Base-by-base conservation (phyloP, 1,140 invertebrate species). In the Branchinecta lindahli region DNA sequence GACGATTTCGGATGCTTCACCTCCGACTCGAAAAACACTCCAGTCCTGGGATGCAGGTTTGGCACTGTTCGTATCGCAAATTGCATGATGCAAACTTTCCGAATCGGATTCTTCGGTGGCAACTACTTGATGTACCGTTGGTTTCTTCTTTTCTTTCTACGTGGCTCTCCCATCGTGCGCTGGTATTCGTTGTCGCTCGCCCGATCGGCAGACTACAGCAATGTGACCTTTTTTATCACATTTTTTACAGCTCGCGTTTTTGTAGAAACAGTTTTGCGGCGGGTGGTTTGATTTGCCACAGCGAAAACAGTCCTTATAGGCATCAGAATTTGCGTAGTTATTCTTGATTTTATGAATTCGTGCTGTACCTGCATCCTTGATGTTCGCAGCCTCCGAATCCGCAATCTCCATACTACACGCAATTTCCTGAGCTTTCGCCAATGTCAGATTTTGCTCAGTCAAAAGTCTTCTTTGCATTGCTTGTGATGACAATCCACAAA, bases 171-270 rank as follows among this genome's bases (percentile, higher is more conserved):
- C 52, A 61, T 12, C 12, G 12, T 61, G 6, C 1, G 33, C 5
- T 33, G 33, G 33, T 33, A 33, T 33, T 33, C 33, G 33, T 33
- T 33, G 33, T 33, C 33, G 33, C 33, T 33, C 33, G 33, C 33
- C 18, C 1, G 52, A 61, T 61, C 52, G 70, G 45, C 70, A 71
- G 15, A 69, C 70, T 12, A 45, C n/a, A 45, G 70, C 68, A 21
- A 71, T 44, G 33, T 71, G 66, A 15, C 70, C 70, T 44, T 71
- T 46, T 71, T 71, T 61, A 9, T 45, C n/a, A 66, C 70, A 71
- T n/a, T 71, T 70, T 18, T 33, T 45, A 46, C 70, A 71, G 18
- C 8, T 47, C 8, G 68, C 67, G 45, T 71, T 66, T 9, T 21
- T 33, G 45, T 45, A 33, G 8, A 46, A 66, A 44, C 70, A 71